Conservation (phyloP, 1,140 invertebrate genomes). For the Bombyx mandarina region DNA sequence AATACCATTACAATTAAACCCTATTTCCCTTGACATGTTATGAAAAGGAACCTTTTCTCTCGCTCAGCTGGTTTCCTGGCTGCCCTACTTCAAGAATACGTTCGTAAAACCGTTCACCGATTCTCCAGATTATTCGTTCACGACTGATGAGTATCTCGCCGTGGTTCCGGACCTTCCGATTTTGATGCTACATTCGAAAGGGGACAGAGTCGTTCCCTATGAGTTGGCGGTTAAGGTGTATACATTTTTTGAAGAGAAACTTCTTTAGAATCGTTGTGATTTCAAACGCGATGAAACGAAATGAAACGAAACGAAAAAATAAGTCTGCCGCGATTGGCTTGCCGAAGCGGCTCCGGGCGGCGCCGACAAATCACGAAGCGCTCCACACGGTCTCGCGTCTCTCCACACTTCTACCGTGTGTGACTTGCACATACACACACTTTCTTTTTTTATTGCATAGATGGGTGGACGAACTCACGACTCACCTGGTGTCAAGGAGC, state of each 20-base stretch:
- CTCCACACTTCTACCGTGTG: too few species aligned
- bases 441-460: too few species aligned
- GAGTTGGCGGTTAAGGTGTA: conserved; percentile 40
- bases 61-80: conserved; percentile 43
- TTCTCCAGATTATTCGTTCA: conserved; percentile 39
- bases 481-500: too few species aligned
- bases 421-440: too few species aligned
- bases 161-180: conserved; percentile 24
- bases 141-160: conserved; percentile 36
- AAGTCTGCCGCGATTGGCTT: neutral
- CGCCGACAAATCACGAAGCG: too few species aligned
- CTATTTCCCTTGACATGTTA: too few species aligned
- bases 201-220: conserved; percentile 45
- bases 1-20: too few species aligned
- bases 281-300: too few species aligned
- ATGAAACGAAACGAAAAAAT: neutral
- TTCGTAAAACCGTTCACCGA: conserved; percentile 41
- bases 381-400: neutral
- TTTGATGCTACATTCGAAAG: conserved; percentile 38
- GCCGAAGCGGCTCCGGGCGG: too few species aligned
- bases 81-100: conserved; percentile 45
- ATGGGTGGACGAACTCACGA: too few species aligned
- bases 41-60: neutral
- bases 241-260: too few species aligned
- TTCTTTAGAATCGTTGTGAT: too few species aligned